phyloP scores from a whole-genome alignment of 1,140 invertebrate species.

The Leguminivora glycinivorella region DNA sequence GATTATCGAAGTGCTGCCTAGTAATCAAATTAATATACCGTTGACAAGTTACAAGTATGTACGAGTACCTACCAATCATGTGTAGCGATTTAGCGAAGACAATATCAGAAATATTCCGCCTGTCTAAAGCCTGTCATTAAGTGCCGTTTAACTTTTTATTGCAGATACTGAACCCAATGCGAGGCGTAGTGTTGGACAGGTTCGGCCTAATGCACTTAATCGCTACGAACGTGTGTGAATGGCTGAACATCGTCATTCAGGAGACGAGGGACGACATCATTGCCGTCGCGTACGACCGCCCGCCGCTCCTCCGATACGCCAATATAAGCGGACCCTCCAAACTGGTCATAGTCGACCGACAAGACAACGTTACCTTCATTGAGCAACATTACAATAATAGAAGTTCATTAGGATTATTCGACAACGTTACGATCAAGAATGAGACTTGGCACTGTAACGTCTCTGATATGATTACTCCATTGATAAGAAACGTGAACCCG shows the following conservation, averaged over 20 bases:
- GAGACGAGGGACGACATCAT: constrained; percentile 83
- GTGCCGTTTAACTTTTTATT: constrained; percentile 35
- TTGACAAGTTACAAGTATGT: too few species aligned
- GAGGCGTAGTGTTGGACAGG: constrained; percentile 77
- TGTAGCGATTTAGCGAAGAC: not conserved
- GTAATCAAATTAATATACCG: too few species aligned
- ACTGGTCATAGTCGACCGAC: constrained; percentile 44
- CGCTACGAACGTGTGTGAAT: constrained; percentile 82
- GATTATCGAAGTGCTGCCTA: too few species aligned
- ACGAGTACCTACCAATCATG: too few species aligned
- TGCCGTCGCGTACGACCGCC: constrained; percentile 56
- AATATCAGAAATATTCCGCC: not conserved
- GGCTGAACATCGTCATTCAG: constrained; percentile 82
- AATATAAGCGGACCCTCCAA: constrained; percentile 51
- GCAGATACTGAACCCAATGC: constrained; percentile 70
- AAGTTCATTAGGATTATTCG: constrained; percentile 34
- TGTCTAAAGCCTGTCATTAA: not conserved
- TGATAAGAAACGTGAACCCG: constrained; percentile 83
- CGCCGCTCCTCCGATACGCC: constrained; percentile 52
- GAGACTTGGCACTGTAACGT: constrained; percentile 65
- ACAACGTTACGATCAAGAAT: constrained; percentile 44
- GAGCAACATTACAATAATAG: constrained; percentile 37
- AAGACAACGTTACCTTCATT: constrained; percentile 47
- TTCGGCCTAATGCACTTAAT: constrained; percentile 82
- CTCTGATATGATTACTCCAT: constrained; percentile 81